phyloP scores from a whole-genome alignment of 2,888 invertebrate species.

The Gymnosoma rotundatum region DNA sequence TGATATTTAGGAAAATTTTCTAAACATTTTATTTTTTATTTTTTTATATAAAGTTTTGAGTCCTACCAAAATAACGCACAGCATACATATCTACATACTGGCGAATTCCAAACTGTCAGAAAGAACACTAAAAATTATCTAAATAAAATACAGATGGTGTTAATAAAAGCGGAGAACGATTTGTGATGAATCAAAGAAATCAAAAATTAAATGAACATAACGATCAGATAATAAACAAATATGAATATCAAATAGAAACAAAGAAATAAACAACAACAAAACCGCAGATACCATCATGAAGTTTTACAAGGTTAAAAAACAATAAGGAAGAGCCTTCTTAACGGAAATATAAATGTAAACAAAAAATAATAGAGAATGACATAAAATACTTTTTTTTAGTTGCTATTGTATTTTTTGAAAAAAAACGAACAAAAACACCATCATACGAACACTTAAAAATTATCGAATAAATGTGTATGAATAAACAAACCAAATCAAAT shows the following conservation, averaged over 20 bases:
- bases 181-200: background rate
- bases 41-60: no score
- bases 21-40: no score
- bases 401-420: background rate
- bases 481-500: background rate
- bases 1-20: no score
- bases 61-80: no score
- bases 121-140: no score
- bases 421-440: background rate
- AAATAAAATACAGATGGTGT: no score
- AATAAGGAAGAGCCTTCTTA: slow-evolving; percentile 5
- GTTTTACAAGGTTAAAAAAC: slow-evolving; percentile 33
- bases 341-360: slow-evolving; percentile 59
- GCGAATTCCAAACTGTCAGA: no score
- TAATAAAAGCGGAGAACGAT: background rate
- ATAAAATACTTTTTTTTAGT: background rate
- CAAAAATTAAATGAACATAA: slow-evolving; percentile 7
- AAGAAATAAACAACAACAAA: slow-evolving; percentile 1
- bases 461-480: background rate
- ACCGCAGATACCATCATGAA: slow-evolving; percentile 10
- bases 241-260: slow-evolving; percentile 32
- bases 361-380: slow-evolving; percentile 29
- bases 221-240: slow-evolving; percentile 16
- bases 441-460: background rate
- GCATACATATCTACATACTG: no score